Base-by-base conservation (phyloP, 2,888 invertebrate species). In the Endotricha flammealis region DNA sequence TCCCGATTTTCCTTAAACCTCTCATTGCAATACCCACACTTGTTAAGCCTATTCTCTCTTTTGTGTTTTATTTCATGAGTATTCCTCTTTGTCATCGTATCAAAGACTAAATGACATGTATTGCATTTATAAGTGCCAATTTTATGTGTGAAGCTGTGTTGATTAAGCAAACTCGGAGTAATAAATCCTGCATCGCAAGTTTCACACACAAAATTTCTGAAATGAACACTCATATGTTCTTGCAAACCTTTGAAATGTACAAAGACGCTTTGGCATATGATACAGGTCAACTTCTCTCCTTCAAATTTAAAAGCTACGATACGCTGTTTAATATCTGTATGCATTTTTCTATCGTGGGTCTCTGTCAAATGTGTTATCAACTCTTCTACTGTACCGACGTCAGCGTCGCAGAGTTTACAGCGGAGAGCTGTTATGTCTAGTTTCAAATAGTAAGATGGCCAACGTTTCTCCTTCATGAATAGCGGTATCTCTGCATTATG, bases 291-390 rank as follows among this genome's bases (percentile, higher is more conserved):
- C 0, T 32, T 37, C 4, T 69, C 58, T 0, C 42, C 43, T 0
- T 68, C 58, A 7, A 81, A 78, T 39, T 65, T 72, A 24, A 73
- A 80, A 0, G 79, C 78, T 1, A 80, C 50, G 3, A 79, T 69
- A 17, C 72, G 66, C 33, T 68, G 76, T 12, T 74, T 62, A 1
- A 76, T 55, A 23, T 71, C 66, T 0, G 44, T 57, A 32, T 67
- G 53, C 6, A 77, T 52, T 0, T 39, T 40, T 43, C 59, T 64
- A 0, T 42, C 39, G 31, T 81, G 80, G 0, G 12, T 28, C n/a
- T n/a, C n/a, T 1, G 42, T 53, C 1, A 80, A 38, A 40, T 81
- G 74, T 0, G 51, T 43, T 30, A 58, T 57, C 0, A 73, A 39
- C 0, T 46, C 29, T 41, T 76, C 66, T 8, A 78, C 32, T 0